These are phyloP conservation scores for Pristionchus pacificus DNA, from an alignment of 1,140 invertebrate genomes.

Conservation along the genomic window DNA sequence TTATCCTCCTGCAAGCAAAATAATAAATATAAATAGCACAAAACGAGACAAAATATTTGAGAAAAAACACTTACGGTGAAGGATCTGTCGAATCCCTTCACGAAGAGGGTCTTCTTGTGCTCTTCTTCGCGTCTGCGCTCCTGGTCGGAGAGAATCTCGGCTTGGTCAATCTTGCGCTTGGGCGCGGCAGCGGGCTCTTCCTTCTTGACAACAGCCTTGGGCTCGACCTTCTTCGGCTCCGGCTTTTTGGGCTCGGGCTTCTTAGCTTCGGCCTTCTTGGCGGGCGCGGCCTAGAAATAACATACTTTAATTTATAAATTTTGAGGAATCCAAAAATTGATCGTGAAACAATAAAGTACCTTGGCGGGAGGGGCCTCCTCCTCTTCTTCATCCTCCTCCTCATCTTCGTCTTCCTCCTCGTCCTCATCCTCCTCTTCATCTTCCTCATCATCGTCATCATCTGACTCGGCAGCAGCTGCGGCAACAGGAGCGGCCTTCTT, in stretches of 20 bases:
- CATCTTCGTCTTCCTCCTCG: slow-evolving; percentile 17
- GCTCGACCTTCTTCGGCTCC: slow-evolving; percentile 14
- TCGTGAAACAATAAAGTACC: neutral
- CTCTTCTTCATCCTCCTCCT: neutral
- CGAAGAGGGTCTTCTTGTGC: slow-evolving; percentile 28
- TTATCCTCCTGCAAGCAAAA: slow-evolving; percentile 8
- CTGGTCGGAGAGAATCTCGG: slow-evolving; percentile 26
- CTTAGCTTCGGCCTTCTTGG: neutral
- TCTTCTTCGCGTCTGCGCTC: slow-evolving; percentile 22
- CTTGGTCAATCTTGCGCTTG: neutral
- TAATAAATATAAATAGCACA: neutral
- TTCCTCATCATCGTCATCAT: slow-evolving; percentile 20
- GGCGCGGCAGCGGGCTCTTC: slow-evolving; percentile 11
- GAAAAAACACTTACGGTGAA: slow-evolving; percentile 1
- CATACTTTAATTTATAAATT: neutral
- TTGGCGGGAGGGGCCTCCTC: slow-evolving; percentile 1
- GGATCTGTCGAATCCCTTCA: slow-evolving; percentile 26
- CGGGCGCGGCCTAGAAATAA: neutral
- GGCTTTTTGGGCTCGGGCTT: too few relatives aligned
- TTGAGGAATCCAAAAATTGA: too few relatives aligned
- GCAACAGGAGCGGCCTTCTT: slow-evolving; percentile 6
- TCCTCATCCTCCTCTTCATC: slow-evolving; percentile 19
- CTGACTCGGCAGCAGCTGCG: slow-evolving; percentile 3
- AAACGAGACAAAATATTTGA: neutral
- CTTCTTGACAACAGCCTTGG: slow-evolving; percentile 10